Percentiles rank a stretch among this genome's conserved stretches.
Conservation (phyloP, 2,888 invertebrate genomes). For the Iselma pallidipennis region DNA sequence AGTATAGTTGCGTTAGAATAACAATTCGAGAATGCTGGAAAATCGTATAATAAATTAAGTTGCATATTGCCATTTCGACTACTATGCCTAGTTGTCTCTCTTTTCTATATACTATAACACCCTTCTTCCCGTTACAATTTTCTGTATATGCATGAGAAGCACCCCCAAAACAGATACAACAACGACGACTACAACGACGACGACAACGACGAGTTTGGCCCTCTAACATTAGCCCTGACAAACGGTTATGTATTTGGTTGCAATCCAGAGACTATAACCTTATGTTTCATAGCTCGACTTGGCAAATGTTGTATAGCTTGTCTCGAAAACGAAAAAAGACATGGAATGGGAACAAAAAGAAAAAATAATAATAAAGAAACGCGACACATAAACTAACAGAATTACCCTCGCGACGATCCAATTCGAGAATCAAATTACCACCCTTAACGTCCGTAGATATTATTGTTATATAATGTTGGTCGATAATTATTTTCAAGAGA, state of each 20-base stretch:
- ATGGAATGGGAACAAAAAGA: neutral
- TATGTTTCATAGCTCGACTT: conserved; percentile 52
- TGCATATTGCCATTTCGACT: conserved; percentile 14
- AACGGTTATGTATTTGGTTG: conserved; percentile 58
- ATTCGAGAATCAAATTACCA: neutral
- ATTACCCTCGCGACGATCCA: neutral
- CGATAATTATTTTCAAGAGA: conserved; percentile 7
- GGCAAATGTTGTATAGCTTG: conserved; percentile 42
- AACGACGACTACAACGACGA: neutral
- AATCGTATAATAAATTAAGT: conserved; percentile 44
- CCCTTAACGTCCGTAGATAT: too few relatives aligned
- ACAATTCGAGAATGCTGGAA: conserved; percentile 37
- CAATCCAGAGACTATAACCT: conserved; percentile 56
- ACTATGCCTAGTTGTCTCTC: conserved; percentile 18
- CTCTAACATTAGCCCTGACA: conserved; percentile 54
- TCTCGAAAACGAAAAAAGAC: neutral
- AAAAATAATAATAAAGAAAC: neutral
- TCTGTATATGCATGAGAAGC: conserved; percentile 42
- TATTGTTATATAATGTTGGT: too few relatives aligned
- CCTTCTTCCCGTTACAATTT: conserved; percentile 20
- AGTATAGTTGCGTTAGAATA: conserved; percentile 39
- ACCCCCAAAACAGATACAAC: conserved; percentile 15
- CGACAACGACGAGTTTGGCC: conserved; percentile 17
- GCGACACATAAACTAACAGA: neutral
- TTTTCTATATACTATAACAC: conserved; percentile 5